phyloP scores from a whole-genome alignment of 2,797 vertebrate genomes.

The Tiaroga cobitis region DNA sequence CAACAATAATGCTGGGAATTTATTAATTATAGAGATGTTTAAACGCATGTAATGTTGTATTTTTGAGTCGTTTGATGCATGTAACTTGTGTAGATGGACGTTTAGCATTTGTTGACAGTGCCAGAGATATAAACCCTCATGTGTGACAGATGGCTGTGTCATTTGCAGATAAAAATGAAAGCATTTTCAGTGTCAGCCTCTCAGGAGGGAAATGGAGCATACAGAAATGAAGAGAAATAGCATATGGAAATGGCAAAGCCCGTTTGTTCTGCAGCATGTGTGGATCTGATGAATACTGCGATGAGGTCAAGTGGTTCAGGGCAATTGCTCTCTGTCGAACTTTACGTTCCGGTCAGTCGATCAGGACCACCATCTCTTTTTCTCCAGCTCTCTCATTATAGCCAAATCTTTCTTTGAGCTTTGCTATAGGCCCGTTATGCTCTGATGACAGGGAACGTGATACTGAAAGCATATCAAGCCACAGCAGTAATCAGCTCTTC shows the following conservation, averaged over 20 bases:
- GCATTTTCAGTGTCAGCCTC: conserved; percentile 37
- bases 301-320: conserved; percentile 23
- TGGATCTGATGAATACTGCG: conserved; percentile 36
- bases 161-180: conserved; percentile 53
- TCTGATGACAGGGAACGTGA: conserved; percentile 31
- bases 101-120: conserved; percentile 29
- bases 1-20: not conserved
- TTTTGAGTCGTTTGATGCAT: conserved; percentile 4
- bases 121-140: conserved; percentile 31
- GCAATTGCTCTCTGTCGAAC: conserved; percentile 5
- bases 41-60: not conserved
- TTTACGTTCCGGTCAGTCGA: not conserved
- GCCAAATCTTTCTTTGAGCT: conserved; percentile 25
- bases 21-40: not conserved
- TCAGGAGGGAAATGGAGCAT: conserved; percentile 59
- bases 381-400: conserved; percentile 32
- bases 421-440: not conserved
- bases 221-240: conserved; percentile 41
- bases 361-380: not conserved
- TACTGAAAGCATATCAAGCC: conserved; percentile 28
- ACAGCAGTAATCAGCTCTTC: conserved; percentile 38
- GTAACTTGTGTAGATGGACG: not conserved
- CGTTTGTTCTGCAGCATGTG: conserved; percentile 46
- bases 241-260: conserved; percentile 48
- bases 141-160: conserved; percentile 62